Conservation (phyloP, 1,140 invertebrate genomes). For the Octopus sinensis region DNA sequence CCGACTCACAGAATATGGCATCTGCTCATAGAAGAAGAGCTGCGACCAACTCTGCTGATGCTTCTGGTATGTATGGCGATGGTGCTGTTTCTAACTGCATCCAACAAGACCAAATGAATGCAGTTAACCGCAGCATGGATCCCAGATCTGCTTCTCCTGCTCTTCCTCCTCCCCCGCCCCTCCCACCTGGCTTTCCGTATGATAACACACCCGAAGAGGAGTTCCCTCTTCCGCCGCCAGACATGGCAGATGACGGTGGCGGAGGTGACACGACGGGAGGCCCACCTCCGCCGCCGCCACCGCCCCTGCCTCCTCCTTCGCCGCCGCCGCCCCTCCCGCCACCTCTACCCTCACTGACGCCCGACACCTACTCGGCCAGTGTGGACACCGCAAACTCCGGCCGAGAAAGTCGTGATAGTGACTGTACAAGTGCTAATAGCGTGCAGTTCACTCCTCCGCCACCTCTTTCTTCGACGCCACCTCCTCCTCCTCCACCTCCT, state of each 20-base stretch:
- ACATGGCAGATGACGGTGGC: slow-evolving; percentile 22
- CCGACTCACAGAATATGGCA: not conserved
- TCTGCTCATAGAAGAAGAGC: not conserved
- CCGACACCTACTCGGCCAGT: not conserved
- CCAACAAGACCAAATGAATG: slow-evolving; percentile 3
- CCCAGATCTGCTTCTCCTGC: not conserved
- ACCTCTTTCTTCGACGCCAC: not conserved
- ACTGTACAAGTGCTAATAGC: slow-evolving; percentile 3
- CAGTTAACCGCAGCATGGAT: slow-evolving; percentile 11
- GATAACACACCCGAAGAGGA: slow-evolving; percentile 25
- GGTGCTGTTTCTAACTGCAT: not conserved
- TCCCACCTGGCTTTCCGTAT: not conserved
- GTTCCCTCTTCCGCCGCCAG: slow-evolving; percentile 23
- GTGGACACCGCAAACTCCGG: not conserved
- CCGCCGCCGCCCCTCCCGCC: not conserved
- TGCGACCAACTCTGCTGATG: not conserved
- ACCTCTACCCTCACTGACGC: slow-evolving; percentile 26
- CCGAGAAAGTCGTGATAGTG: not conserved
- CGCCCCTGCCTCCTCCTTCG: not conserved
- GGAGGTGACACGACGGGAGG: slow-evolving; percentile 4
- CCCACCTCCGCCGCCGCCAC: not conserved
- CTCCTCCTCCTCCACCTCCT: not conserved
- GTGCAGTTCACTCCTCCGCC: not conserved
- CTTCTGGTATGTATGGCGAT: slow-evolving; percentile 6
- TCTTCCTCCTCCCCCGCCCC: slow-evolving; percentile 1